Conservation (phyloP, 1,140 invertebrate genomes). For the Glomeris maerens region DNA sequence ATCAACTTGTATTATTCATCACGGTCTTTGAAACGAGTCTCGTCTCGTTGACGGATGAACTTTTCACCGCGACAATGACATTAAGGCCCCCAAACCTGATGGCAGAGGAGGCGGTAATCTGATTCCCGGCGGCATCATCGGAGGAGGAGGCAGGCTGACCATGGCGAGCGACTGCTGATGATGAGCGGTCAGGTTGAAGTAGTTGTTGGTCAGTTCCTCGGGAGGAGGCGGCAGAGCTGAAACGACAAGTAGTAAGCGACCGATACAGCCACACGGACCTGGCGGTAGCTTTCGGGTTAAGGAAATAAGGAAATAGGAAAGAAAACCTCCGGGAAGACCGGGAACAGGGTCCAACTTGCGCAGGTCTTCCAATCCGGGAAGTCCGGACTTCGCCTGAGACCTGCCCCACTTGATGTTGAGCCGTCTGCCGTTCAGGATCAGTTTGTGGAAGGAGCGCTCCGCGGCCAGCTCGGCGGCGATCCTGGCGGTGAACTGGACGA, state of each 20-base stretch:
- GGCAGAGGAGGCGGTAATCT: constrained; percentile 23
- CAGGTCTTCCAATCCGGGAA: constrained; percentile 24
- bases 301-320: constrained; percentile 1
- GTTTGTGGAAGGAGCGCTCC: constrained; percentile 90
- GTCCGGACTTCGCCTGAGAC: constrained; percentile 52
- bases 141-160: constrained; percentile 23
- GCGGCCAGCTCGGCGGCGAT: constrained; percentile 80
- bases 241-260: too few species aligned
- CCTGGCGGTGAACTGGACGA: constrained; percentile 88
- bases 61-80: too few species aligned
- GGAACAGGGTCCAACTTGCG: constrained; percentile 64
- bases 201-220: constrained; percentile 59
- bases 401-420: constrained; percentile 95
- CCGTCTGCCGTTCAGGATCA: constrained; percentile 70
- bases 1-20: too few species aligned
- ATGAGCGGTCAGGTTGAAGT: constrained; percentile 64
- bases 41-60: too few species aligned
- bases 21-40: too few species aligned
- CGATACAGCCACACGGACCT: too few species aligned
- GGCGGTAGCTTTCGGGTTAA: too few species aligned
- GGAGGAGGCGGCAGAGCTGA: constrained; percentile 58
- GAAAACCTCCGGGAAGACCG: constrained; percentile 45
- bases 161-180: constrained; percentile 20
- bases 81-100: constrained; percentile 19
- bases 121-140: constrained; percentile 31